A percentile compares a stretch with the other conserved stretches of the same genome.
phyloP scores from a whole-genome alignment of 2,797 vertebrate genomes.

The Emydoidea blandingii region DNA sequence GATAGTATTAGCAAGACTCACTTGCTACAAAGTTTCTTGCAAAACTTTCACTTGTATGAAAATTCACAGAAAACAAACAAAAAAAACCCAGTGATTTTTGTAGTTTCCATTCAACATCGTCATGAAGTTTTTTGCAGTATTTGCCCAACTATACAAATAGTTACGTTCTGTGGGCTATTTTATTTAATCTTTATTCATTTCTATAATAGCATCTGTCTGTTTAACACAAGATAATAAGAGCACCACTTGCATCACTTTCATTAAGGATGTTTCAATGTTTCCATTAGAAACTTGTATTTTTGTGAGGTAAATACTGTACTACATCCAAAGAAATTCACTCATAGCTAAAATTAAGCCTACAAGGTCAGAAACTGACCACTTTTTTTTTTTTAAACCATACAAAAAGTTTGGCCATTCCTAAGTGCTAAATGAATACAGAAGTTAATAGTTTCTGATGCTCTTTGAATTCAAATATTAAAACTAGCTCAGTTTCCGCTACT shows the following conservation, averaged over 20 bases:
- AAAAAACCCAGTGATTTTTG: neutral
- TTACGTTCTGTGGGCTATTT: neutral
- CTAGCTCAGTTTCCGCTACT: constrained; percentile 28
- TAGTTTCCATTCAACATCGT: neutral
- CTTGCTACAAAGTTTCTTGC: neutral
- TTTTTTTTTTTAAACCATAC: neutral
- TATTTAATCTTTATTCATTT: constrained; percentile 33
- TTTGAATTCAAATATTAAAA: neutral
- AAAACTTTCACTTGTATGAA: neutral
- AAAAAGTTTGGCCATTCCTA: neutral
- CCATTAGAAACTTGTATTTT: constrained; percentile 48
- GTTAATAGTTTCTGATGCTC: constrained; percentile 44
- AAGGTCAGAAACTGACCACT: constrained; percentile 42
- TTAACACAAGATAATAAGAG: constrained; percentile 33
- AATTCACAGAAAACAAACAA: neutral
- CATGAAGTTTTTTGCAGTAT: neutral
- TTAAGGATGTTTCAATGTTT: constrained; percentile 69
- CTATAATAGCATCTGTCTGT: constrained; percentile 25
- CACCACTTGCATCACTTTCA: neutral
- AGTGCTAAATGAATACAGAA: constrained; percentile 24
- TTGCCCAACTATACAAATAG: neutral
- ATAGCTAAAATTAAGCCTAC: constrained; percentile 44
- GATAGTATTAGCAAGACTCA: neutral
- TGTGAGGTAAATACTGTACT: constrained; percentile 1
- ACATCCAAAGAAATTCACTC: constrained; percentile 31